These are phyloP conservation scores for Anisognathus igniventris DNA, from an alignment of 2,797 vertebrate genomes.

Conservation along the genomic window DNA sequence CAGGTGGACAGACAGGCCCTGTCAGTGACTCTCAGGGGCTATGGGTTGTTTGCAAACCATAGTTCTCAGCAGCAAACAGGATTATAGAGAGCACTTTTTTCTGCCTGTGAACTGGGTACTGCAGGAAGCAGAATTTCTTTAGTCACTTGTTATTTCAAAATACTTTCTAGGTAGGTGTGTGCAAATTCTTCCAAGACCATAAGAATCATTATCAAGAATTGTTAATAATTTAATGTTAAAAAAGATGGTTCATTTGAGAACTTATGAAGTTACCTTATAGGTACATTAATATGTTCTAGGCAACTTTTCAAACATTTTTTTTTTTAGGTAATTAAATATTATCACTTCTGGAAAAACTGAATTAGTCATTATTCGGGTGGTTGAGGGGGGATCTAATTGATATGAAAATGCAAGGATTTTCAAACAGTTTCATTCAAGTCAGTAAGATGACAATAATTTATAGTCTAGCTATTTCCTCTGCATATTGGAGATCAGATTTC, in stretches of 20 bases:
- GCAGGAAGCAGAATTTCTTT: background rate
- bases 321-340: background rate
- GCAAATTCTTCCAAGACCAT: background rate
- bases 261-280: background rate
- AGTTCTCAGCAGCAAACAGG: background rate
- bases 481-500: background rate
- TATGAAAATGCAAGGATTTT: background rate
- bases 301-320: background rate
- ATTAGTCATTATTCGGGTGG: background rate
- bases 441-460: background rate
- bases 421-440: background rate
- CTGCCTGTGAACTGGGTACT: background rate
- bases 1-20: background rate
- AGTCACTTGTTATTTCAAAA: background rate
- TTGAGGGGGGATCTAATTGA: background rate
- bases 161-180: background rate
- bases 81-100: background rate
- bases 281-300: background rate
- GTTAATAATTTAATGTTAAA: background rate
- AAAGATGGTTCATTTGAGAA: background rate
- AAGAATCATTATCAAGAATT: background rate
- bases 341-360: background rate
- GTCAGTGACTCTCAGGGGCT: background rate
- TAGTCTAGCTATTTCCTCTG: background rate
- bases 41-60: background rate